Percentiles rank a stretch among this genome's conserved stretches.
Conservation (phyloP, 2,888 invertebrate genomes). For the Terebella lapidaria region DNA sequence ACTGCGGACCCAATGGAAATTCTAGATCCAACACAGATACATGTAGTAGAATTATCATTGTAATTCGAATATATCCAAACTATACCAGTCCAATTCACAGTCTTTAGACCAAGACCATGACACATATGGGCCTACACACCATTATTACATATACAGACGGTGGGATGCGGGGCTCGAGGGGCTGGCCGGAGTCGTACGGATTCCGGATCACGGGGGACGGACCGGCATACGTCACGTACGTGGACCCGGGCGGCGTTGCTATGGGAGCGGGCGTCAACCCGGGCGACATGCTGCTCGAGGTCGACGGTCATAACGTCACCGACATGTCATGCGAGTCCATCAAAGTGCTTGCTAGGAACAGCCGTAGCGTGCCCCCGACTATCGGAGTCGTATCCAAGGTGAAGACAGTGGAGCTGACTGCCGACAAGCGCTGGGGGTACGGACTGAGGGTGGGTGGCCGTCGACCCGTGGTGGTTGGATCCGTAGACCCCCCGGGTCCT, state of each 20-base stretch:
- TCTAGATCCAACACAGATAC: too few relatives aligned
- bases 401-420: slow-evolving; percentile 32
- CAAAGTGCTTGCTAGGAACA: slow-evolving; percentile 34
- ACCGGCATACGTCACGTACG: slow-evolving; percentile 43
- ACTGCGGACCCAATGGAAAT: too few relatives aligned
- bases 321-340: slow-evolving; percentile 39
- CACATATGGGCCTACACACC: too few relatives aligned
- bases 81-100: too few relatives aligned
- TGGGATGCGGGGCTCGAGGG: not conserved
- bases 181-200: slow-evolving; percentile 47
- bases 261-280: slow-evolving; percentile 38
- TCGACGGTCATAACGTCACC: slow-evolving; percentile 46
- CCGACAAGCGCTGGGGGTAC: slow-evolving; percentile 33
- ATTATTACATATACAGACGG: too few relatives aligned
- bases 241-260: slow-evolving; percentile 43
- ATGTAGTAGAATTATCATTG: too few relatives aligned
- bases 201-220: slow-evolving; percentile 49
- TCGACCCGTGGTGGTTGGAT: slow-evolving; percentile 36
- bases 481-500: slow-evolving; percentile 41
- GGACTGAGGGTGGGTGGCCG: slow-evolving; percentile 40
- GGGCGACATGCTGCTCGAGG: slow-evolving; percentile 48
- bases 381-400: slow-evolving; percentile 45
- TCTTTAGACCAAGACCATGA: too few relatives aligned
- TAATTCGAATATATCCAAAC: too few relatives aligned
- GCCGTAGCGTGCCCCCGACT: slow-evolving; percentile 36